Evolutionary conservation across 2,113 vertebrate genomes (phyloP), one percentile per base, ranked within the genome.

Genomic region (Parus major): DNA sequence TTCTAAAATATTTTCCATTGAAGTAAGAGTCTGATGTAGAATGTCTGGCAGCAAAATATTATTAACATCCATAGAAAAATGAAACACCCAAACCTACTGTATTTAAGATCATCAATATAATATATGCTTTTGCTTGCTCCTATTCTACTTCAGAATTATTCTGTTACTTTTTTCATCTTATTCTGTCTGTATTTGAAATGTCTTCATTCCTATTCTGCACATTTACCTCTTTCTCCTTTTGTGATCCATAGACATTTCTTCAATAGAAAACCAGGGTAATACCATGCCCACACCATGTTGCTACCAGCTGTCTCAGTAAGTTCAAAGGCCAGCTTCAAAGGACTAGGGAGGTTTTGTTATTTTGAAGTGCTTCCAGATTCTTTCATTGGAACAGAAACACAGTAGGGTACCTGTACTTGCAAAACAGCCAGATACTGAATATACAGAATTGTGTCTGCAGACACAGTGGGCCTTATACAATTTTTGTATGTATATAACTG

Each of bases 251-350:
- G 4, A 27, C 6, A 73, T 10, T 2, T 57, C 11, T 70, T 50
- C 73, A 70, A 28, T 2, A 59, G 22, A 20, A 83, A 93, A 78
- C 8, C 12, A 71, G 31, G 23, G 20, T 10, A 52, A 42, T 12
- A 77, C 2, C 7, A 63, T 66, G 16, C 4, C 10, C 3, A 1
- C 25, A 39, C 10, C 24, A 57, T 57, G 39, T 63, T 86, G 46
- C 27, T 92, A 19, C 13, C 47, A 92, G 60, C 29, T 92, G 44
- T 3, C 25, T 90, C 35, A 29, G 11, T 49, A 78, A 33, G 33
- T 81, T 93, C 55, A 81, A 93, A 93, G 60, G 60, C 65, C 17
- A 39, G 11, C 64, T 97, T 97, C 71, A 94, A 86, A 95, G 64
- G 56, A 77, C 12, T 65, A 19, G 10, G 3, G 9, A 55, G 9